phyloP scores from a whole-genome alignment of 2,113 vertebrate species.

The Sprattus sprattus region DNA sequence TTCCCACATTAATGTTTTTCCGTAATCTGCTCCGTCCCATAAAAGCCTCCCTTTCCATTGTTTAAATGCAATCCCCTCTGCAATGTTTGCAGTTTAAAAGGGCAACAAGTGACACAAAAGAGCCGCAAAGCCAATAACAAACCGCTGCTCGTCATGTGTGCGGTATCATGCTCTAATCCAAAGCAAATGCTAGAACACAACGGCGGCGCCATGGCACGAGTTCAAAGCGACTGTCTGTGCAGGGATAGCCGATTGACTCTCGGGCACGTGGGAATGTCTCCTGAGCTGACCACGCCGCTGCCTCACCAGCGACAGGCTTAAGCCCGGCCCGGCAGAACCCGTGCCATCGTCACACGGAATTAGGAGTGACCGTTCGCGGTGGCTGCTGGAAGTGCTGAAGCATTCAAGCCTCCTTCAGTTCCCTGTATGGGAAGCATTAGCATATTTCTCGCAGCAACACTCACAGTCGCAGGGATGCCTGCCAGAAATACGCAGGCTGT shows the following conservation, averaged over 20 bases:
- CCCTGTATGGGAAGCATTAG: constrained; percentile 46
- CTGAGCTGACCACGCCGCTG: background rate
- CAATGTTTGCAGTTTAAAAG: background rate
- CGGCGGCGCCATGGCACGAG: background rate
- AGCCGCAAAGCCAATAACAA: background rate
- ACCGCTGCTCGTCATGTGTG: background rate
- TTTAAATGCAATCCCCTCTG: constrained; percentile 9
- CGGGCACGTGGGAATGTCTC: background rate
- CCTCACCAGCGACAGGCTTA: background rate
- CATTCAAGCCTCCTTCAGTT: background rate
- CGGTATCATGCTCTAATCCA: background rate
- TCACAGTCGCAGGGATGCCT: constrained; percentile 50
- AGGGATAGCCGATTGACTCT: background rate
- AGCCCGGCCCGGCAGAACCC: background rate
- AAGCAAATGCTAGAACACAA: background rate
- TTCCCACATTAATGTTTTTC: constrained; percentile 42
- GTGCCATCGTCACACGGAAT: background rate
- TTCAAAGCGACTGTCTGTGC: background rate
- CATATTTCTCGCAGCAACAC: constrained; percentile 61
- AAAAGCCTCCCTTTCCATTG: background rate
- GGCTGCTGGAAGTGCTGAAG: background rate
- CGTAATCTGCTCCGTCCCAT: constrained; percentile 45
- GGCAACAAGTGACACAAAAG: background rate
- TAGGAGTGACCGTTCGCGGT: background rate
- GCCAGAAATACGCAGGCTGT: background rate